Evolutionary conservation across 2,888 invertebrate genomes (phyloP).

Genomic region (Cheilosia impressa): DNA sequence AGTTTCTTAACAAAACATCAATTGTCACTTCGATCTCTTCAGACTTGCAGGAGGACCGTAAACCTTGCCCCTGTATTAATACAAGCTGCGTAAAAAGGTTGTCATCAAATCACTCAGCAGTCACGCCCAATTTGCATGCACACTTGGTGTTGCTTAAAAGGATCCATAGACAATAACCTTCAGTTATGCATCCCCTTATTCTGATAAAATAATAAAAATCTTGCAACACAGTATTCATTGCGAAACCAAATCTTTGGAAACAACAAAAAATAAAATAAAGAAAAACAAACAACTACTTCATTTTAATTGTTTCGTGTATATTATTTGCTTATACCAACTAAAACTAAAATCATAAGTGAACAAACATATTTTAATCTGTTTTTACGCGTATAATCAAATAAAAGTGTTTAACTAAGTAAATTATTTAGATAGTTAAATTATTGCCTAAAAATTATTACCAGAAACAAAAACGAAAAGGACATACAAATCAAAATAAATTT

Average conservation of each 20-base stretch:
- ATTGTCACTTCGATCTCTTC: too few species aligned
- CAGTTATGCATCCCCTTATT: not conserved
- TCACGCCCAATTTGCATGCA: too few species aligned
- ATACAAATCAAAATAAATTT: constrained; percentile 26
- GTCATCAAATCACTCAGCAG: too few species aligned
- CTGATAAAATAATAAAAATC: not conserved
- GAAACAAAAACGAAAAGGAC: constrained; percentile 3
- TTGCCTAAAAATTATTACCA: constrained; percentile 6
- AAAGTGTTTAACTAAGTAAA: constrained; percentile 43
- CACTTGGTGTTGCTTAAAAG: too few species aligned
- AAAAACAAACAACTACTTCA: constrained; percentile 14
- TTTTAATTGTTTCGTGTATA: constrained; percentile 64
- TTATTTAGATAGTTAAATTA: constrained; percentile 17
- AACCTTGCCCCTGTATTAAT: too few species aligned
- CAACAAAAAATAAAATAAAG: constrained; percentile 8
- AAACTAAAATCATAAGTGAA: constrained; percentile 37
- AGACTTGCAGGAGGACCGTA: too few species aligned
- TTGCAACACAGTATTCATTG: not conserved
- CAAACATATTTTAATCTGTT: not conserved
- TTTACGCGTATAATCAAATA: constrained; percentile 36
- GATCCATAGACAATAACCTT: too few species aligned
- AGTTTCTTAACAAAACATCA: too few species aligned
- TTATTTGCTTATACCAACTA: constrained; percentile 68
- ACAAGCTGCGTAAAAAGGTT: too few species aligned
- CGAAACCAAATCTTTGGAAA: not conserved